Evolutionary conservation across 2,888 invertebrate genomes (phyloP).

Genomic region (Tachina grossa): DNA sequence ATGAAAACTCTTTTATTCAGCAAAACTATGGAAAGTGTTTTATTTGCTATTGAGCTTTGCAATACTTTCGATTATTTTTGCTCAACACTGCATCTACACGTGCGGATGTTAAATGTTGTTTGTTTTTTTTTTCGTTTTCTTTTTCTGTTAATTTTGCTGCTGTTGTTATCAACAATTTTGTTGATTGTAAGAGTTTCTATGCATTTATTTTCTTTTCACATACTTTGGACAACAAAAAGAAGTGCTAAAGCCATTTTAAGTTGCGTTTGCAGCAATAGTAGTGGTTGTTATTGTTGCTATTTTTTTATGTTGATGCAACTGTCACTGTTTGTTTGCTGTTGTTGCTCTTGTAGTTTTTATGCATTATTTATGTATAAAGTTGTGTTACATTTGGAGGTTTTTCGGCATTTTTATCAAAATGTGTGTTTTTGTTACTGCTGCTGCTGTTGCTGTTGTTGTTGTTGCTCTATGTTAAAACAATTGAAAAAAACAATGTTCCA

Average conservation of each 20-base stretch:
- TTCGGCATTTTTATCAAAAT: constrained; percentile 59
- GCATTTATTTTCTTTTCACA: background rate
- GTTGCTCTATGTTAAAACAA: constrained; percentile 37
- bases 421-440: constrained; percentile 47
- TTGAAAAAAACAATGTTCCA: constrained; percentile 55
- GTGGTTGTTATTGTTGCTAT: background rate
- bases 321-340: constrained; percentile 26
- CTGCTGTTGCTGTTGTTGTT: constrained; percentile 51
- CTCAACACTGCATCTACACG: constrained; percentile 5
- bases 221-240: background rate
- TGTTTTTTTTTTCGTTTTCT: background rate
- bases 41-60: background rate
- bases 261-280: constrained; percentile 7
- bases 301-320: constrained; percentile 29
- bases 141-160: background rate
- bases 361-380: constrained; percentile 78
- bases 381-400: constrained; percentile 76
- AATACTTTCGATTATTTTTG: background rate
- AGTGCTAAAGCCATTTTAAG: constrained; percentile 65
- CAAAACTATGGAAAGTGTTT: too few relatives aligned
- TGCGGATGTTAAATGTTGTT: constrained; percentile 11
- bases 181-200: constrained; percentile 7
- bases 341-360: constrained; percentile 62
- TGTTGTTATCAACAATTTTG: constrained; percentile 20
- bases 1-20: too few relatives aligned